Evolutionary conservation across 1,140 invertebrate species (phyloP), one percentile per base, ranked within the genome.

Genomic region (Procambarus clarkii): DNA sequence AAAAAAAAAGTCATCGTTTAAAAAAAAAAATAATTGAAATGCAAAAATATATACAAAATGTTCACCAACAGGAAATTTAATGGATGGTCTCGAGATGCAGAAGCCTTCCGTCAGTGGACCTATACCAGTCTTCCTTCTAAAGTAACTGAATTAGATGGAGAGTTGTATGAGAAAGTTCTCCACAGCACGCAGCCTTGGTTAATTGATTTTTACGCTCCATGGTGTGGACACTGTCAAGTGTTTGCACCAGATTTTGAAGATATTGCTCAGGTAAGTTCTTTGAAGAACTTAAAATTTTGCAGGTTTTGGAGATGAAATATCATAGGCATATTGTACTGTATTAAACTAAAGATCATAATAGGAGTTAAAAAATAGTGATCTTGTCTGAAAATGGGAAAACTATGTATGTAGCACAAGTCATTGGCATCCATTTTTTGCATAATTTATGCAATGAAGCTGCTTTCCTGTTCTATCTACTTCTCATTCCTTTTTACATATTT

Each of bases 171-270:
- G 50, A 93, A 94, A 44, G 94, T 96, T 7, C 92, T 95, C n/a
- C 88, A 94, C 2, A 94, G 94, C 92, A 93, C 69, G 18, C 92
- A 93, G 64, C 96, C 93, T 0, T 97, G 96, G 96, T 91, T 97
- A 18, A 94, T 97, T 18, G 96, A 97, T 94, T 97, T 96, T 94
- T 97, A 96, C 94, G 96, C 96, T 7, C 96, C 97, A 0, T 97
- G 97, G 96, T 97, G 97, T 94, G 96, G 96, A 8, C 96, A 96
- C 93, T 97, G 97, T 93, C 96, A 96, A 93, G 94, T 95, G 74
- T 96, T 97, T 94, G 96, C 96, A 91, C 96, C 97, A 48, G 96
- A 97, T 92, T 97, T 97, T 95, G 95, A 96, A 93, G 95, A 95
- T 92, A 95, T 96, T 60, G 96, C 96, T 44, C 95, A 96, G 94